These are phyloP conservation scores for Parotocinclus haroldoi DNA, from an alignment of 2,797 vertebrate species.

Conservation along the genomic window DNA sequence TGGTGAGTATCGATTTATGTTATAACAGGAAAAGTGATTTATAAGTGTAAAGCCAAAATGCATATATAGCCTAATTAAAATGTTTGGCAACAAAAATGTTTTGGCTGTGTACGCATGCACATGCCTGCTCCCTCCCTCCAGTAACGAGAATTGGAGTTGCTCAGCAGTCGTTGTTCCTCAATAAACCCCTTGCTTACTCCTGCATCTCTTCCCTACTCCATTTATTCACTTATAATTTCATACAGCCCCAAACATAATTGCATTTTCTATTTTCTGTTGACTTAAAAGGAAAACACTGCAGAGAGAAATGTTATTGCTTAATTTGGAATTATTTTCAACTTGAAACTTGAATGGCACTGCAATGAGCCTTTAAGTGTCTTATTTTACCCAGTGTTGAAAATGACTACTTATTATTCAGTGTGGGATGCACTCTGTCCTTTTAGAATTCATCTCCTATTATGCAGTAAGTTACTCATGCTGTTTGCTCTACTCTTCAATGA, in stretches of 20 bases:
- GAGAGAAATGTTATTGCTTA: conserved; percentile 1
- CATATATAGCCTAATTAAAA: too few species aligned
- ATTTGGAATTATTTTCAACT: conserved; percentile 27
- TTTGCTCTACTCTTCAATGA: not conserved
- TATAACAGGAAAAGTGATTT: too few species aligned
- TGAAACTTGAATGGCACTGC: conserved; percentile 14
- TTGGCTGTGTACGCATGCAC: too few species aligned
- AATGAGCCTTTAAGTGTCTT: conserved; percentile 9
- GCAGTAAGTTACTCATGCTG: conserved; percentile 1
- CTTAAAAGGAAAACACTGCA: conserved; percentile 14
- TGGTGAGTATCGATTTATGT: too few species aligned
- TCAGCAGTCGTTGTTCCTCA: conserved; percentile 25
- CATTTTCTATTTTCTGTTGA: conserved; percentile 36
- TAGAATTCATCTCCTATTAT: conserved; percentile 2
- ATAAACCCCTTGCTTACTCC: not conserved
- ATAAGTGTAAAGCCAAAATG: too few species aligned
- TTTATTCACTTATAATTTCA: conserved; percentile 21
- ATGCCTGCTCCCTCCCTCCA: too few species aligned
- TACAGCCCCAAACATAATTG: conserved; percentile 37
- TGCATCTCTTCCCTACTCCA: not conserved
- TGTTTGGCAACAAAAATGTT: too few species aligned
- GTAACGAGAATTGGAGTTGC: not conserved
- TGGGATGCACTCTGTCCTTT: not conserved
- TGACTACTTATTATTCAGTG: conserved; percentile 3
- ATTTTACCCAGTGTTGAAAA: conserved; percentile 3